Base-by-base conservation (phyloP, 92 coral and sea anemone species). In the Bergia sp. region DNA sequence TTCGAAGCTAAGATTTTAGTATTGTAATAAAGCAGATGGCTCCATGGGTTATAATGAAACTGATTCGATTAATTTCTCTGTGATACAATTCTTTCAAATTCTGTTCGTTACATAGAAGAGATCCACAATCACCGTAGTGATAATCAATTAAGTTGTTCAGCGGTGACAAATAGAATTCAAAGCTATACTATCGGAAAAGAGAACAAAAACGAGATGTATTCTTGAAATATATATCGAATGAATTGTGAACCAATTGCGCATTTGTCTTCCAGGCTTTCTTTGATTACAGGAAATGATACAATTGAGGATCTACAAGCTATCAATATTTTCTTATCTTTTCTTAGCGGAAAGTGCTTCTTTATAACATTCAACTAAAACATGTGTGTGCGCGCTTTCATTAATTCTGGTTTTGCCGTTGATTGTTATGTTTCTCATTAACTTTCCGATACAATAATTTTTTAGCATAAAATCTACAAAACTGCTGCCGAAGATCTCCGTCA, bases 211-310 rank as follows among this genome's bases (percentile, higher is more conserved):
- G 41, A 40, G 42, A 18, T 11, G 57, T 40, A 21, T 38, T 42
- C 58, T 45, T 47, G 64, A 84, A 67, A 72, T 29, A 84, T 82
- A 66, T 49, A 69, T 23, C 61, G 37, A 71, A 73, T 84, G 87
- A 71, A 72, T 41, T 84, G 64, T 38, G 77, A 39, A 84, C 79
- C 43, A 42, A 84, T 71, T 84, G 78, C 66, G 65, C 87, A 84
- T 84, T 84, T 84, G 79, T 71, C 39, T 72, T 55, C 1, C 21
- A 36, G 65, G 66, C 41, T 69, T 82, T 84, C 87, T 84, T 73
- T 84, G 87, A 84, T 84, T 44, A 84, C 87, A 84, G 87, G 87
- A 84, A 84, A 84, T 84, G 87, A 84, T 84, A 84, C 87, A 84
- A 72, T 84, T 84, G 87, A 84, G 15, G 69, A 50, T 29, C 43